Base-by-base conservation (phyloP, 2,797 vertebrate genomes). In the Poecilia gillii region DNA sequence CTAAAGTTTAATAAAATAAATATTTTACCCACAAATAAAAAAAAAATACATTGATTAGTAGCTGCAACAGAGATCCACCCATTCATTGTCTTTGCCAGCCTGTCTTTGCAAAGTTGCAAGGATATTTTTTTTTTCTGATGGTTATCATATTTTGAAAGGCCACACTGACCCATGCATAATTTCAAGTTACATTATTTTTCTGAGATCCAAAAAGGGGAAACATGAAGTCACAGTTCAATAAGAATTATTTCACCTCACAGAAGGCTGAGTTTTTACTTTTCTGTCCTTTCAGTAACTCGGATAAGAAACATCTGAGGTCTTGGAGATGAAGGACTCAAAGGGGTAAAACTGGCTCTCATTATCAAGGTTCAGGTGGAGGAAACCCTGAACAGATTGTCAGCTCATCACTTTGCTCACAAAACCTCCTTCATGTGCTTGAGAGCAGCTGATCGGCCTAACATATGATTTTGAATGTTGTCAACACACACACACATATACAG, bases 301-400 rank as follows among this genome's bases (percentile, higher is more conserved):
- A 78, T 83, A 75, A 75, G 28, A 74, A 66, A 75, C 86, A 72
- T 39, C 39, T 49, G 43, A 90, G 70, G 9, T 57, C 68, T 84
- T 72, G 73, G 73, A 78, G 71, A n/a, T 78, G 25, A 87, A 88
- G 86, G 36, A 51, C 78, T 79, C 85, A 9, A 7, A 66, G 33
- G 33, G 8, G 3, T 39, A 4, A 66, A 23, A 39, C 62, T 66
- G 62, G 62, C 5, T 8, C 62, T 36, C 7, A 36, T 39, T 8
- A 36, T 11, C 33, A 39, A 33, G 3, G 3, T 36, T 39, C 33
- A 66, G 62, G 33, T 39, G 62, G 18, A 20, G 62, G 33, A 39
- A 66, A 39, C 33, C 18, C 64, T 41, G 20, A 25, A 68, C 64
- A 25, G 36, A 11, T 68, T 41, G 18, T 41, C 36, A 23, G 18